A percentile compares a stretch with the other conserved stretches of the same genome.
Evolutionary conservation across 2,113 vertebrate genomes (phyloP).

Genomic region (Zosterops japonicus): DNA sequence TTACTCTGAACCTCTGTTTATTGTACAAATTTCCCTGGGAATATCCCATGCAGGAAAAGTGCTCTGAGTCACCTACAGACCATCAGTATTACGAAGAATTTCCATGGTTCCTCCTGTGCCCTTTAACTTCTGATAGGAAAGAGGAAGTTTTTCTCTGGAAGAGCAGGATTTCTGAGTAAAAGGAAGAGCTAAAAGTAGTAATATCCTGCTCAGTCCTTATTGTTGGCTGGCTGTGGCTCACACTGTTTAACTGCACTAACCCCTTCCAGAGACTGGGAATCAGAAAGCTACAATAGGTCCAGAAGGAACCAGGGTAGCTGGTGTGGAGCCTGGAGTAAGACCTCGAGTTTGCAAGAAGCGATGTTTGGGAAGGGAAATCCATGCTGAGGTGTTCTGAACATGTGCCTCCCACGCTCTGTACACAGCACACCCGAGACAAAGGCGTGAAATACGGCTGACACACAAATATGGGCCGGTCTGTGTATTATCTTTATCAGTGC

Average conservation of each 20-base stretch:
- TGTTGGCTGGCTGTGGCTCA: background rate
- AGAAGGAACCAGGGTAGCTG: background rate
- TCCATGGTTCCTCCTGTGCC: background rate
- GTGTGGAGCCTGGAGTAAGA: background rate
- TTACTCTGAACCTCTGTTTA: background rate
- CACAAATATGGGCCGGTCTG: no score
- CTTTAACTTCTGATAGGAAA: background rate
- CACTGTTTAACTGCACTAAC: background rate
- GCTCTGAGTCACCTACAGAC: background rate
- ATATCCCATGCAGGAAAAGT: background rate
- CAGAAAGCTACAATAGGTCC: background rate
- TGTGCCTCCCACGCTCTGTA: rapidly evolving
- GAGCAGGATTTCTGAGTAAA: background rate
- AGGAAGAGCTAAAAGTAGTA: background rate
- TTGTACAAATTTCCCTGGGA: background rate
- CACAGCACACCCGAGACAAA: background rate
- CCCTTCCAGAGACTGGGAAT: background rate
- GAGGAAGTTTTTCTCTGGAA: background rate
- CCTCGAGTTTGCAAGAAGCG: no score
- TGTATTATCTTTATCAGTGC: background rate
- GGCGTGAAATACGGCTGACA: background rate
- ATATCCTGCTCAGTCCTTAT: background rate
- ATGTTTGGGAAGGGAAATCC: background rate
- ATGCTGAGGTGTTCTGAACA: background rate
- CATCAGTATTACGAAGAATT: background rate